phyloP scores from a whole-genome alignment of 2,113 vertebrate species.

The Cephalophus harveyi region DNA sequence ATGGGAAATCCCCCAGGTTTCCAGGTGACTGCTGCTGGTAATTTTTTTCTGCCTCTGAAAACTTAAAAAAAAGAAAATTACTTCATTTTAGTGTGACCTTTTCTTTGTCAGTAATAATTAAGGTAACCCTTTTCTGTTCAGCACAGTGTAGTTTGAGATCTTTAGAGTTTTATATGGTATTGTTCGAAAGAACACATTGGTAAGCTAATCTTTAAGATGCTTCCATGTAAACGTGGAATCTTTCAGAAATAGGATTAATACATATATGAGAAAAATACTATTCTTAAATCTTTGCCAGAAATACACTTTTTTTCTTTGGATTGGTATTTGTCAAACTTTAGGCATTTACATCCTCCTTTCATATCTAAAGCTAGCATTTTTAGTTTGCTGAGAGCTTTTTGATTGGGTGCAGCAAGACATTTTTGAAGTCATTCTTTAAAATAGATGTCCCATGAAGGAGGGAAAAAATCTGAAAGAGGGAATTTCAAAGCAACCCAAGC shows the following conservation, averaged over 20 bases:
- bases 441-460: constrained; percentile 57
- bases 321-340: constrained; percentile 3
- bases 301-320: neutral
- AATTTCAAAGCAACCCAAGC: constrained; percentile 67
- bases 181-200: neutral
- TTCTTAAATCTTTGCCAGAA: constrained; percentile 6
- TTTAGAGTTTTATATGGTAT: neutral
- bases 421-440: constrained; percentile 66
- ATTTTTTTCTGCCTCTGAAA: constrained; percentile 7
- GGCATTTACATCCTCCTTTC: neutral
- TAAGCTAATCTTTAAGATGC: neutral
- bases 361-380: constrained; percentile 24
- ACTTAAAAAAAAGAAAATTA: neutral
- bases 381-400: constrained; percentile 27
- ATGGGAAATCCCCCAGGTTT: constrained; percentile 19
- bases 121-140: neutral
- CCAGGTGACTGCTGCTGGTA: constrained; percentile 27
- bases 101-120: constrained; percentile 1
- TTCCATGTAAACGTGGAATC: neutral
- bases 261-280: neutral
- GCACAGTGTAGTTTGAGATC: neutral
- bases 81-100: constrained; percentile 1
- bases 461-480: constrained; percentile 63
- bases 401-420: constrained; percentile 34
- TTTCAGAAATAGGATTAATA: constrained; percentile 26